Percentiles rank a stretch among this genome's conserved stretches.
phyloP scores from a whole-genome alignment of 2,888 invertebrate genomes.

The Ethmia dodecea region DNA sequence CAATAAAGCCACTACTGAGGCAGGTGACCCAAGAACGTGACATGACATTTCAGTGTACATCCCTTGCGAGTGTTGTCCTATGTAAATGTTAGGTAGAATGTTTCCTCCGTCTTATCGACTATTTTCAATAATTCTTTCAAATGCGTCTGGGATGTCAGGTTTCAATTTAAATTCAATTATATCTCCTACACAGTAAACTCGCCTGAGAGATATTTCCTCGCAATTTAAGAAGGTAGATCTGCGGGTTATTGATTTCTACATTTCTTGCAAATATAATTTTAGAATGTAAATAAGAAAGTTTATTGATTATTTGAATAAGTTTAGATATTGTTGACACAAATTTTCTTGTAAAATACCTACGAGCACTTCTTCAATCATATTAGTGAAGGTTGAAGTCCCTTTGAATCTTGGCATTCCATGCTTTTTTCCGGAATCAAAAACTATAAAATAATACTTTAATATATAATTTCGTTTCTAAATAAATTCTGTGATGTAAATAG shows the following conservation, averaged over 20 bases:
- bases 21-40: slow-evolving; percentile 5
- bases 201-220: no score
- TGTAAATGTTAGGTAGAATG: slow-evolving; percentile 43
- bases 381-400: no score
- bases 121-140: background rate
- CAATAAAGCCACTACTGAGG: background rate
- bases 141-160: slow-evolving; percentile 1
- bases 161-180: background rate
- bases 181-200: no score
- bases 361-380: no score
- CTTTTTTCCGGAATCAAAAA: slow-evolving; percentile 21
- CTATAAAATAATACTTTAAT: slow-evolving; percentile 21
- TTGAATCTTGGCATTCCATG: slow-evolving; percentile 17
- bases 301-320: no score
- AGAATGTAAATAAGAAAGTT: no score
- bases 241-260: no score
- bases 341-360: no score
- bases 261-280: no score
- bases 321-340: no score
- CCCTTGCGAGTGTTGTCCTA: slow-evolving; percentile 29
- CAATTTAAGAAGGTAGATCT: no score
- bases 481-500: slow-evolving; percentile 58
- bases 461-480: slow-evolving; percentile 9
- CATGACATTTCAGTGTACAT: slow-evolving; percentile 20
- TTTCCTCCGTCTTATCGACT: slow-evolving; percentile 13